phyloP scores from a whole-genome alignment of 2,797 vertebrate species.

The Glyptemys insculpta region DNA sequence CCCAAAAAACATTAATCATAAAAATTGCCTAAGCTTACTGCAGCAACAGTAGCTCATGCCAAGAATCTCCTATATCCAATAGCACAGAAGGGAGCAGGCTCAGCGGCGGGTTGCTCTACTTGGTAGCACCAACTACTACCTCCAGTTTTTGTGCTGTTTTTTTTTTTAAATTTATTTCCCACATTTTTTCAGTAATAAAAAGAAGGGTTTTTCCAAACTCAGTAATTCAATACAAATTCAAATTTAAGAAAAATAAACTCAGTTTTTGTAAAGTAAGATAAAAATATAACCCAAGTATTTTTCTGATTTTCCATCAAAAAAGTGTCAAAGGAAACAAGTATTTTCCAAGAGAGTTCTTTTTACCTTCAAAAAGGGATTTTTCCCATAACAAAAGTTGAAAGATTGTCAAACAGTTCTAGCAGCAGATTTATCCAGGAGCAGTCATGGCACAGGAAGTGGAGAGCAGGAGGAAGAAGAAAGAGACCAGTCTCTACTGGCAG shows the following conservation, averaged over 20 bases:
- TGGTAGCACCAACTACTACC: neutral
- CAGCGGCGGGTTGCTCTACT: neutral
- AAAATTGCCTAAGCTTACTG: neutral
- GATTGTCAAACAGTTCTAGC: neutral
- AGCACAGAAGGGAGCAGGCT: neutral
- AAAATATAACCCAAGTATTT: neutral
- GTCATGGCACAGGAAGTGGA: neutral
- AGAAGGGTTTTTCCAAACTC: neutral
- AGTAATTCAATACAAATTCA: neutral
- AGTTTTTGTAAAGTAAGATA: neutral
- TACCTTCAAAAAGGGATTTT: neutral
- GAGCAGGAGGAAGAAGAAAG: neutral
- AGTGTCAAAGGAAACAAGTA: neutral
- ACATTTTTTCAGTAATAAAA: neutral
- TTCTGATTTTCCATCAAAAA: neutral
- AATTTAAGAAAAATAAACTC: neutral
- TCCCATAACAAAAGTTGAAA: neutral
- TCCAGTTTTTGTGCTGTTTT: neutral
- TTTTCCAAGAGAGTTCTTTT: neutral
- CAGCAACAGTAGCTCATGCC: neutral
- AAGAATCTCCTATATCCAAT: neutral
- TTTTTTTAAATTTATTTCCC: neutral
- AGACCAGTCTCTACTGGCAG: neutral
- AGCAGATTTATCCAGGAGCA: neutral
- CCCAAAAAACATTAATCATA: neutral